Base-by-base conservation (phyloP, 2,113 vertebrate species). In the Amphilophus citrinellus region DNA sequence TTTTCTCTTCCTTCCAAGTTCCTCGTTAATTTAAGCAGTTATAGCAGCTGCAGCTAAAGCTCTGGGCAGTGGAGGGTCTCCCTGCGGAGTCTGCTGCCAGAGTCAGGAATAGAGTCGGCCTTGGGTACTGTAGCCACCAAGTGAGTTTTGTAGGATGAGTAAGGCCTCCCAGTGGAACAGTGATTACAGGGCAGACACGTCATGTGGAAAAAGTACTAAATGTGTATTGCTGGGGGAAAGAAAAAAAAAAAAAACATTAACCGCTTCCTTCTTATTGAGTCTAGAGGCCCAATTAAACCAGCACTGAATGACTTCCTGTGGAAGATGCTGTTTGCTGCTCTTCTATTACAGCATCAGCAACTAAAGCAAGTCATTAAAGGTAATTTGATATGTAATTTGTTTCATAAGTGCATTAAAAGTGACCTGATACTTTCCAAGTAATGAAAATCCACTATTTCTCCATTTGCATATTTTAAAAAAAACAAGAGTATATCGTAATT, bases 31-130 rank as follows among this genome's bases (percentile, higher is more conserved):
- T 88, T 62, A 83, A 79, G 79, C 80, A 83, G 47, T 32, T 30
- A 32, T 44, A 68, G 88, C 86, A 88, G 85, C 87, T 85, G 84
- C 80, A 89, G 66, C 82, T 86, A 85, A 82, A 86, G 89, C 84
- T 63, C 61, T 58, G 81, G 87, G 84, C 91, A 77, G 84, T 13
- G 61, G 53, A 93, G 9, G 76, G 42, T 80, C 87, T 87, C 79
- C 88, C 80, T 84, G 76, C 66, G 79, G 84, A 78, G 71, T 76
- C 73, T 84, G 79, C 30, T 84, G 68, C 84, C 82, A 57, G 66
- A 86, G 83, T 88, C 83, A 88, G 89, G 87, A 90, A 93, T 84
- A 92, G 88, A 88, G 79, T 82, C 76, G 87, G 88, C 88, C 79
- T 80, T 80, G 75, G 80, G 88, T 89, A 75, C 3, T 35, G 65